A percentile compares a stretch with the other conserved stretches of the same genome.
Conservation (phyloP, 2,797 vertebrate species). For the Scleropages formosus region DNA sequence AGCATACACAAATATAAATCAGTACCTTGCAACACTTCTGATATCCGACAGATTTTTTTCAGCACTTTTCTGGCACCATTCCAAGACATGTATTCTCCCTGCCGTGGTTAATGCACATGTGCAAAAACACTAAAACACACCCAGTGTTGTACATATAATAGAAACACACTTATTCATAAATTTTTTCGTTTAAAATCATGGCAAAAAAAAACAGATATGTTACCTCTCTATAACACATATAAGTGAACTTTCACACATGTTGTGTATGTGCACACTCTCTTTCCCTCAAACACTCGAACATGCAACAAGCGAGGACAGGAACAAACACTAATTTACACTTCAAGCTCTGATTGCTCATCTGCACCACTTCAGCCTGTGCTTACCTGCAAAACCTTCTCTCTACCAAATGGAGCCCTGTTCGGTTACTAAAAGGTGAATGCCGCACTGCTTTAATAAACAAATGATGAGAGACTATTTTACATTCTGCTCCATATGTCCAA, state of each 20-base stretch:
- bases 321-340: neutral
- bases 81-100: neutral
- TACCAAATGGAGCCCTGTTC: neutral
- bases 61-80: neutral
- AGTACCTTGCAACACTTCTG: too few relatives aligned
- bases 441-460: slow-evolving; percentile 14
- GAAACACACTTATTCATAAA: too few relatives aligned
- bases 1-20: too few relatives aligned
- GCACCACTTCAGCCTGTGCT: slow-evolving; percentile 7
- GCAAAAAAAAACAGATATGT: too few relatives aligned
- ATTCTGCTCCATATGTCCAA: slow-evolving; percentile 16
- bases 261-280: neutral
- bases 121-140: neutral
- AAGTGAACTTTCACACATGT: neutral
- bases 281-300: neutral
- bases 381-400: neutral
- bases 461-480: slow-evolving; percentile 25
- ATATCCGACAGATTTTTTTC: too few relatives aligned
- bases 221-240: neutral
- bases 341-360: neutral
- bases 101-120: too few relatives aligned
- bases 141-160: too few relatives aligned
- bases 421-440: slow-evolving; percentile 7
- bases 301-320: neutral
- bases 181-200: too few relatives aligned